These are phyloP conservation scores for Musca vetustissima DNA, from an alignment of 1,140 invertebrate species.

Conservation along the genomic window DNA sequence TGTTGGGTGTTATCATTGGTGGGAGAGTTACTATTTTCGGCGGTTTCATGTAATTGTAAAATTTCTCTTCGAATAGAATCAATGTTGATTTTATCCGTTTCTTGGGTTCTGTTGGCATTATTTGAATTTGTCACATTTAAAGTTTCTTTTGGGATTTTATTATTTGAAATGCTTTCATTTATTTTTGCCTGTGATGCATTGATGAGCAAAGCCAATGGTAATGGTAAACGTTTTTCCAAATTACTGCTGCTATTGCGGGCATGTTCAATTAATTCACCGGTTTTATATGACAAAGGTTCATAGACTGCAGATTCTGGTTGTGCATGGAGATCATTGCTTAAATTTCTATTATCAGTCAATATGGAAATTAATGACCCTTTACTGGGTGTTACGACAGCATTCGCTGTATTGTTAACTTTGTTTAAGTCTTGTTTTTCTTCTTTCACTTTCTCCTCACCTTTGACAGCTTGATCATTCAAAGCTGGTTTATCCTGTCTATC, in stretches of 20 bases:
- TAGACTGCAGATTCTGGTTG: constrained; percentile 30
- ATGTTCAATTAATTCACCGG: constrained; percentile 38
- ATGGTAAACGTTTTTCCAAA: constrained; percentile 37
- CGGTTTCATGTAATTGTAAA: constrained; percentile 34
- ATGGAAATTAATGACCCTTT: constrained; percentile 10
- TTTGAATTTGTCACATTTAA: background rate
- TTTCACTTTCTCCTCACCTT: background rate
- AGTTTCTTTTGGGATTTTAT: background rate
- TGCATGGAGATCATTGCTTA: background rate
- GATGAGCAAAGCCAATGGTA: constrained; percentile 41
- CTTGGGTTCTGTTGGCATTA: constrained; percentile 9
- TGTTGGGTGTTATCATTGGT: too few relatives aligned
- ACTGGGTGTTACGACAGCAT: background rate
- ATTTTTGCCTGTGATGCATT: constrained; percentile 33
- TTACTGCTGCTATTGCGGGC: constrained; percentile 33
- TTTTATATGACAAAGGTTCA: constrained; percentile 50
- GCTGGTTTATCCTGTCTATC: background rate
- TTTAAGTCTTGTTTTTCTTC: background rate
- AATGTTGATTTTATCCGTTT: constrained; percentile 39
- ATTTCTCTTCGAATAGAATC: constrained; percentile 49
- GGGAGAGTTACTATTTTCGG: background rate
- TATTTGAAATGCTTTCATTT: constrained; percentile 13
- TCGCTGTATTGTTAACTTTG: background rate
- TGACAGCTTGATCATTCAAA: too few relatives aligned
- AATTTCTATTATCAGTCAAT: constrained; percentile 8